Percentiles rank a stretch among this genome's conserved stretches.
These are phyloP conservation scores for Akabosia matsudoensis DNA, from an alignment of 1,140 invertebrate genomes.

Conservation along the genomic window DNA sequence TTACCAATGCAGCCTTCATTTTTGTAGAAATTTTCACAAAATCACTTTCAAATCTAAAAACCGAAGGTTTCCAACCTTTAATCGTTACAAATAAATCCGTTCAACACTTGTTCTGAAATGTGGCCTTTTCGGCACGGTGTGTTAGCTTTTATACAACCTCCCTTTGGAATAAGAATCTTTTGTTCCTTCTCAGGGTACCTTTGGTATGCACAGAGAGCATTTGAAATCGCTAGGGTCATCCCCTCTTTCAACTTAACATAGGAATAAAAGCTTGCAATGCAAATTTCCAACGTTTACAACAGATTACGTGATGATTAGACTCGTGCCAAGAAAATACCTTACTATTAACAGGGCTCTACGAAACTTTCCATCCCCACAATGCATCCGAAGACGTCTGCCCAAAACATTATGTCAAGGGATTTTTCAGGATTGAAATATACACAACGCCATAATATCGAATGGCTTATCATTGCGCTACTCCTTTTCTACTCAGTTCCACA, in stretches of 20 bases:
- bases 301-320: background rate
- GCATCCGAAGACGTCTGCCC: background rate
- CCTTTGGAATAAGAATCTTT: background rate
- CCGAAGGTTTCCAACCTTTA: background rate
- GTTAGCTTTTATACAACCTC: background rate
- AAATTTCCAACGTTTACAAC: background rate
- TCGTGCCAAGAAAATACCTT: background rate
- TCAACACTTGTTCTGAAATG: background rate
- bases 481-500: too few species aligned
- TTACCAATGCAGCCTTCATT: constrained; percentile 22
- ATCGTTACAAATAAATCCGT: background rate
- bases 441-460: background rate
- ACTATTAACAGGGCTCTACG: background rate
- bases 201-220: background rate
- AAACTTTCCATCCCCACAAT: background rate
- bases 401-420: background rate
- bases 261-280: background rate
- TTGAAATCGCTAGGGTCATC: background rate
- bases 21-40: background rate
- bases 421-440: background rate
- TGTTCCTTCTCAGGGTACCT: too few species aligned
- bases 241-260: background rate
- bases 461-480: background rate
- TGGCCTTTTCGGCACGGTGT: background rate
- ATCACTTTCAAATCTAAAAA: background rate